Conservation (phyloP, 1,140 invertebrate genomes). For the Atta colombica region DNA sequence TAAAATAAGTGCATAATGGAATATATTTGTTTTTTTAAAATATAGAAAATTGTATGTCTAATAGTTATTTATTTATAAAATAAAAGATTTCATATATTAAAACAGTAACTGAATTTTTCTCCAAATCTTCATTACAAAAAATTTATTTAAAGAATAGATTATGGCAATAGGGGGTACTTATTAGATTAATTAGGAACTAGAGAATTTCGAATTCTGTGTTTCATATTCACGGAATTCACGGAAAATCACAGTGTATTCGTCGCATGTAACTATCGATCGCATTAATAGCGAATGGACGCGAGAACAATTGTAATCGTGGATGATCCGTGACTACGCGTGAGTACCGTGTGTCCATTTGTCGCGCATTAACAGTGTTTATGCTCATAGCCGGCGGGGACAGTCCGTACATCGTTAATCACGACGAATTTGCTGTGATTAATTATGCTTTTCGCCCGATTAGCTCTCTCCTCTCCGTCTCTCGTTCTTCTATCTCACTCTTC, state of each 20-base stretch:
- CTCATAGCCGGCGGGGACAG: conserved; percentile 64
- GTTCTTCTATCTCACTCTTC: background rate
- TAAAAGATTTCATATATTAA: background rate
- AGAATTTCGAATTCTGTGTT: background rate
- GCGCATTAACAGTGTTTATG: conserved; percentile 77
- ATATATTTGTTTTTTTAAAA: background rate
- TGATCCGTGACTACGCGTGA: conserved; percentile 47
- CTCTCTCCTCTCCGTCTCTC: conserved; percentile 42
- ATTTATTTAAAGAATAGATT: background rate
- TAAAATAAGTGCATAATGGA: background rate
- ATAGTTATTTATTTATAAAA: background rate
- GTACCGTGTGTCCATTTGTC: conserved; percentile 71
- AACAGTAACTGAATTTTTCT: background rate
- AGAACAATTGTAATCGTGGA: conserved; percentile 63
- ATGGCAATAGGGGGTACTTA: background rate
- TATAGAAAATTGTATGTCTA: background rate
- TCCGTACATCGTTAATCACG: conserved; percentile 79
- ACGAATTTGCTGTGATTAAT: conserved; percentile 82
- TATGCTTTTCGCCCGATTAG: conserved; percentile 82
- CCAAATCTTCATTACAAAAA: background rate
- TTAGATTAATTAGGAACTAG: background rate
- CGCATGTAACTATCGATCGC: conserved; percentile 38
- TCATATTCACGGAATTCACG: background rate
- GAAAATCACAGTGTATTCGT: background rate
- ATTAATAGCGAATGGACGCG: conserved; percentile 30